These are phyloP conservation scores for Lottia gigantea DNA, from an alignment of 2,888 invertebrate genomes.

Conservation along the genomic window DNA sequence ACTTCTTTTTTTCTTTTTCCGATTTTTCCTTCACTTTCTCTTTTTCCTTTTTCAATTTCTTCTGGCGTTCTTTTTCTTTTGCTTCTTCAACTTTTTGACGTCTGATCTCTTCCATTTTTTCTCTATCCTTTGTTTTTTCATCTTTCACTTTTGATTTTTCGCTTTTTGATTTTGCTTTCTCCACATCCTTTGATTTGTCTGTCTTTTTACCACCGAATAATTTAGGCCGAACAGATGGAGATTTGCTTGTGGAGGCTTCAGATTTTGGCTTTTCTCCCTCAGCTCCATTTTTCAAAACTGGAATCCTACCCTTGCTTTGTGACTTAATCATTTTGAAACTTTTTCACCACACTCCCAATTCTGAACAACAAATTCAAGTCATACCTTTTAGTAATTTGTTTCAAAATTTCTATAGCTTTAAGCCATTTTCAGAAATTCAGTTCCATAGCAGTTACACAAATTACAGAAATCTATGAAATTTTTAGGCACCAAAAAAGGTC, in stretches of 20 bases:
- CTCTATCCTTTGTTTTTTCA: slow-evolving; percentile 14
- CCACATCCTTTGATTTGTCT: not conserved
- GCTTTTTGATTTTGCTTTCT: not conserved
- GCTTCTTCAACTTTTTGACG: slow-evolving; percentile 14
- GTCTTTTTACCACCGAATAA: not conserved
- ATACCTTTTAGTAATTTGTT: too few relatives aligned
- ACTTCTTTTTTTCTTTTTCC: slow-evolving; percentile 17
- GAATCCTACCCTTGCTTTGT: not conserved
- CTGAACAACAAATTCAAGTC: too few relatives aligned
- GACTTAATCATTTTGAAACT: slow-evolving; percentile 5
- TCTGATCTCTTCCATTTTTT: slow-evolving; percentile 14
- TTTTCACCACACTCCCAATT: too few relatives aligned
- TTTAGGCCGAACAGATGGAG: not conserved
- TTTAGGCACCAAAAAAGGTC: too few relatives aligned
- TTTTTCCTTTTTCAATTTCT: slow-evolving; percentile 12
- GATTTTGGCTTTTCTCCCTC: not conserved
- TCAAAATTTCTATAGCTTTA: too few relatives aligned
- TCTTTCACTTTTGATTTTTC: slow-evolving; percentile 1
- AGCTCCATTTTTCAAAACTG: slow-evolving; percentile 3
- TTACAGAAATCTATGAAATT: too few relatives aligned
- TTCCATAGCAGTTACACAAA: too few relatives aligned
- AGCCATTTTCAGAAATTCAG: too few relatives aligned
- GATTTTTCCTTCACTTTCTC: slow-evolving; percentile 13
- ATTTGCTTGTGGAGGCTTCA: not conserved
- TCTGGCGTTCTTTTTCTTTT: slow-evolving; percentile 15